Evolutionary conservation across 2,888 invertebrate genomes (phyloP).

Genomic region (Epinotia demarniana): DNA sequence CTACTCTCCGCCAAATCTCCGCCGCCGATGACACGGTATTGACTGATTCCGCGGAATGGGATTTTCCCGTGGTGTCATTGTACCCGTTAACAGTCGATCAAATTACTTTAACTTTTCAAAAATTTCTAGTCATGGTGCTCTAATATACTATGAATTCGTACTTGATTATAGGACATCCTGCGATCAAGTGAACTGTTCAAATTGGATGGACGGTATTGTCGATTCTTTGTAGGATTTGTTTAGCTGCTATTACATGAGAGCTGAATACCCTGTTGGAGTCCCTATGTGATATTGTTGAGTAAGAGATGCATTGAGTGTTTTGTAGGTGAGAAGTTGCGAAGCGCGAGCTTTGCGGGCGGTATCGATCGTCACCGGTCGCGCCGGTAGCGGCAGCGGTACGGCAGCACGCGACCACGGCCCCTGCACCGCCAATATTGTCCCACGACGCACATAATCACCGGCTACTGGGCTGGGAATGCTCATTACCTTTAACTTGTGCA

Average conservation of each 20-base stretch:
- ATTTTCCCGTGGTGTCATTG: conserved; percentile 14
- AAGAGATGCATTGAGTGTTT: conserved; percentile 50
- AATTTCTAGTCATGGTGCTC: conserved; percentile 5
- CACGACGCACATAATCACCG: conserved; percentile 49
- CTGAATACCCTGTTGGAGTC: background rate
- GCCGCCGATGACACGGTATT: conserved; percentile 36
- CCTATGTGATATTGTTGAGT: background rate
- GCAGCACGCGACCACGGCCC: conserved; percentile 77
- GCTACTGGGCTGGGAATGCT: conserved; percentile 35
- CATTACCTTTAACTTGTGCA: conserved; percentile 23
- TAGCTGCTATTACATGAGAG: background rate
- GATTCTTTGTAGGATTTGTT: background rate
- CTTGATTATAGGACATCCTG: background rate
- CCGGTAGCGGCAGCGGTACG: conserved; percentile 46
- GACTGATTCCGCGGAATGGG: conserved; percentile 33
- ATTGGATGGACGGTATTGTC: background rate
- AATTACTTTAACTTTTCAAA: conserved; percentile 12
- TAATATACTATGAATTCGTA: conserved; percentile 1
- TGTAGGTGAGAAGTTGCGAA: conserved; percentile 63
- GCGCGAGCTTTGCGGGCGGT: conserved; percentile 76
- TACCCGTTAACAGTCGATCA: conserved; percentile 10
- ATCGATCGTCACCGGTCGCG: conserved; percentile 70
- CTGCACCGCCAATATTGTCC: conserved; percentile 64
- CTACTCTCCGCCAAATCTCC: conserved; percentile 18
- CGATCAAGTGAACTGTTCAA: conserved; percentile 2